phyloP scores from a whole-genome alignment of 2,888 invertebrate genomes.

The Hofmannophila pseudospretella region DNA sequence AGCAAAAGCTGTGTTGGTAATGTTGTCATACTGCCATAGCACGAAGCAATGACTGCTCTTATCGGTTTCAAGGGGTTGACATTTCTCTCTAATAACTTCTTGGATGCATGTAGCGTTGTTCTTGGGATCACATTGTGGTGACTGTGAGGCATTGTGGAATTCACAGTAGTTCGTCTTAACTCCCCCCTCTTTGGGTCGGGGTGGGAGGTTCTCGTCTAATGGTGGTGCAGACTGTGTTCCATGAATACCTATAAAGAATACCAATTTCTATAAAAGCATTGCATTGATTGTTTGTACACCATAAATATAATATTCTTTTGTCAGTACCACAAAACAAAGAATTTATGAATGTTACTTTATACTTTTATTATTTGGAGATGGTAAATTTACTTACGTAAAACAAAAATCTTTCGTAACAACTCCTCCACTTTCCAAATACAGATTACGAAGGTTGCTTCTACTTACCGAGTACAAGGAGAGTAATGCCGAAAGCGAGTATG shows the following conservation, averaged over 20 bases:
- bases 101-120: conserved; percentile 29
- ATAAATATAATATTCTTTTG: no score
- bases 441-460: no score
- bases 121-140: conserved; percentile 37
- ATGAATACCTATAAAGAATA: conserved; percentile 33
- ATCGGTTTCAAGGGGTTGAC: conserved; percentile 81
- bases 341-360: no score
- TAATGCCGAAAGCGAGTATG: conserved; percentile 30
- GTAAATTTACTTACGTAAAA: no score
- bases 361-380: no score
- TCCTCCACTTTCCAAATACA: conserved; percentile 7
- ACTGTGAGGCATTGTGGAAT: conserved; percentile 78
- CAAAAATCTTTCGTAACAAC: background rate
- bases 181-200: conserved; percentile 63
- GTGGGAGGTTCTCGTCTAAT: conserved; percentile 55
- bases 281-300: no score
- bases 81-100: conserved; percentile 72
- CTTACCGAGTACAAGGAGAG: conserved; percentile 52
- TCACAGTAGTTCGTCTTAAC: conserved; percentile 80
- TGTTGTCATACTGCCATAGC: conserved; percentile 85
- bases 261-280: no score
- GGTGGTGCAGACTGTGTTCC: conserved; percentile 45
- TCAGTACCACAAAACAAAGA: no score
- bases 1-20: conserved; percentile 77
- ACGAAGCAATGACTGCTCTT: conserved; percentile 91